Percentiles rank a stretch among this genome's conserved stretches.
Conservation (phyloP, 2,888 invertebrate species). For the Oxystoma pomonae region DNA sequence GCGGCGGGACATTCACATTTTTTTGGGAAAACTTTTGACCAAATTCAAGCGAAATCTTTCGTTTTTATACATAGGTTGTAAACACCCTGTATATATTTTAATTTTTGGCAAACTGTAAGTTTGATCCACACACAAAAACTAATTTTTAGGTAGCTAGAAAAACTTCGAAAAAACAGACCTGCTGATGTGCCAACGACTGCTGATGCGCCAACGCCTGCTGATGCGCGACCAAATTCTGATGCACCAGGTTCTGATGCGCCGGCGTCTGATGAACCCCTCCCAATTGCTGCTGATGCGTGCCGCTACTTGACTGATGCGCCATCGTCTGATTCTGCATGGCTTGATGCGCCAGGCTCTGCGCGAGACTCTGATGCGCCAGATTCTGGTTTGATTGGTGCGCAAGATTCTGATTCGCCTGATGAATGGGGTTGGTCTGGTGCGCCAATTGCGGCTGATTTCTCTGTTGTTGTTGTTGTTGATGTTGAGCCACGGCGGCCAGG, state of each 20-base stretch:
- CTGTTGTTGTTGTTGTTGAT: conserved; percentile 6
- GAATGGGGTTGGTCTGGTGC: background rate
- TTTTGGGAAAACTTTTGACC: no score
- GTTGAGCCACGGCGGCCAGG: background rate
- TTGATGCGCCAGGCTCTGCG: background rate
- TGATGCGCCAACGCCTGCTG: background rate
- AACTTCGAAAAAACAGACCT: no score
- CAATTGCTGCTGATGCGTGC: background rate
- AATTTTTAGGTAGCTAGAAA: no score
- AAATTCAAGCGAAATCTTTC: no score
- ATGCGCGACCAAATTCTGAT: no score
- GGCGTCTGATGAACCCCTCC: background rate
- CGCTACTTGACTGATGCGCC: conserved; percentile 3
- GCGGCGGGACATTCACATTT: no score
- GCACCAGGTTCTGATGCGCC: background rate
- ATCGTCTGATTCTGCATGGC: background rate
- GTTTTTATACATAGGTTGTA: no score
- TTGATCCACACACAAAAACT: no score
- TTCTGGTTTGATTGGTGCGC: background rate
- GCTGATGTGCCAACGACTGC: background rate
- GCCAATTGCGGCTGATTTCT: background rate
- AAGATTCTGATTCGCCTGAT: background rate
- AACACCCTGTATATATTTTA: no score
- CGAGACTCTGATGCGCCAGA: background rate
- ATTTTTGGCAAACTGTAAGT: no score